These are phyloP conservation scores for Clarias platycephalus DNA, from an alignment of 2,797 vertebrate species.

Conservation along the genomic window DNA sequence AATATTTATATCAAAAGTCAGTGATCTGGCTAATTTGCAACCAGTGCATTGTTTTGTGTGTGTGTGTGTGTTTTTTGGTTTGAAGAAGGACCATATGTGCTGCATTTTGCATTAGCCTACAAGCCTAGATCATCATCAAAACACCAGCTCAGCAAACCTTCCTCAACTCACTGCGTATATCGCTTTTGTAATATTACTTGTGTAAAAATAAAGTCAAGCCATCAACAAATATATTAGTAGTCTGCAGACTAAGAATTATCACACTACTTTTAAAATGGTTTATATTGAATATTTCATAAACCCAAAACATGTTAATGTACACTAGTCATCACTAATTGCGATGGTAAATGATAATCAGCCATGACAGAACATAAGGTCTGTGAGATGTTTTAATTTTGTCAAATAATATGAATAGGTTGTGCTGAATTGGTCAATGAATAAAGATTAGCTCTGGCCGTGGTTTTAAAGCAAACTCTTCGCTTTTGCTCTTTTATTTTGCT, in stretches of 20 bases:
- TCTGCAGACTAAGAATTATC: background rate
- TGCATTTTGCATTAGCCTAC: background rate
- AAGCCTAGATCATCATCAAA: background rate
- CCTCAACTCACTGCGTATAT: background rate
- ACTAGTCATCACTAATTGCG: background rate
- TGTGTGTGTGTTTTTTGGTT: conserved; percentile 16
- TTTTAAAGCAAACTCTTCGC: background rate
- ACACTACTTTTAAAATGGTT: background rate
- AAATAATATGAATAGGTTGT: no score
- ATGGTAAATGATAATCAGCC: no score
- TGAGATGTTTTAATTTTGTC: no score
- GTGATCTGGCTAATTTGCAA: no score
- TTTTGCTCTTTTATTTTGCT: background rate
- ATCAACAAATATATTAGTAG: background rate
- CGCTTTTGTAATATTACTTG: background rate
- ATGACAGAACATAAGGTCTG: no score
- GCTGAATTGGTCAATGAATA: no score
- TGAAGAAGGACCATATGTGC: background rate
- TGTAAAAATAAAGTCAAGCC: background rate
- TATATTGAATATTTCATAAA: background rate
- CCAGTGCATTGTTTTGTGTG: no score
- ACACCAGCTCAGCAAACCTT: background rate
- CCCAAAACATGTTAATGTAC: background rate
- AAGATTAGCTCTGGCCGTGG: no score
- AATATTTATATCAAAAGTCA: no score